A percentile compares a stretch with the other conserved stretches of the same genome.
These are phyloP conservation scores for Limnephilus auricula DNA, from an alignment of 2,888 invertebrate genomes.

Conservation along the genomic window DNA sequence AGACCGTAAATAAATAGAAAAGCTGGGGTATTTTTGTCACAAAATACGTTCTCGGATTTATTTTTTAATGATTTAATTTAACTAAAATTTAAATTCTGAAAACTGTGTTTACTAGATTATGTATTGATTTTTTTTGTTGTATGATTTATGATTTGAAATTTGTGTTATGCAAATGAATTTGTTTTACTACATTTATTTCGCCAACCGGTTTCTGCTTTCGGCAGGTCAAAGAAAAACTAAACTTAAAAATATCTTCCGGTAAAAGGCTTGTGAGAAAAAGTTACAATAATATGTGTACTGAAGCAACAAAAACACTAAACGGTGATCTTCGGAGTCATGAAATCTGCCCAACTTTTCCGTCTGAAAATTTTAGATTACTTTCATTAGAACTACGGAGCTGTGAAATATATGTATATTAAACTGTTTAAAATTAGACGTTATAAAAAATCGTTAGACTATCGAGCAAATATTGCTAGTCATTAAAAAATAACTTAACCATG, in stretches of 20 bases:
- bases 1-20: no score
- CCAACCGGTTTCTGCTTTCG: neutral
- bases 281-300: neutral
- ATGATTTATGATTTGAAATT: no score
- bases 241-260: neutral
- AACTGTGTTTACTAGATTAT: no score
- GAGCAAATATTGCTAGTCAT: neutral
- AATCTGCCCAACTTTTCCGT: neutral
- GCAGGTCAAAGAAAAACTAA: neutral
- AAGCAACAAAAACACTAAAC: neutral
- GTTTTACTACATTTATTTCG: neutral
- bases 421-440: no score
- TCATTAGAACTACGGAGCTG: neutral
- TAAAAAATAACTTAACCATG: no score
- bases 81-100: no score
- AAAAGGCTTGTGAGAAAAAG: neutral
- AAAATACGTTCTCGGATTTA: no score
- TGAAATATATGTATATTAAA: no score
- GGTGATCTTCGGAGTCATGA: neutral
- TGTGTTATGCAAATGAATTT: neutral
- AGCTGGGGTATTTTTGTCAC: no score
- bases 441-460: neutral
- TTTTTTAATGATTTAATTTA: no score
- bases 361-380: neutral
- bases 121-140: no score